Conservation (phyloP, 2,888 invertebrate genomes). For the Heliconius charithonia region DNA sequence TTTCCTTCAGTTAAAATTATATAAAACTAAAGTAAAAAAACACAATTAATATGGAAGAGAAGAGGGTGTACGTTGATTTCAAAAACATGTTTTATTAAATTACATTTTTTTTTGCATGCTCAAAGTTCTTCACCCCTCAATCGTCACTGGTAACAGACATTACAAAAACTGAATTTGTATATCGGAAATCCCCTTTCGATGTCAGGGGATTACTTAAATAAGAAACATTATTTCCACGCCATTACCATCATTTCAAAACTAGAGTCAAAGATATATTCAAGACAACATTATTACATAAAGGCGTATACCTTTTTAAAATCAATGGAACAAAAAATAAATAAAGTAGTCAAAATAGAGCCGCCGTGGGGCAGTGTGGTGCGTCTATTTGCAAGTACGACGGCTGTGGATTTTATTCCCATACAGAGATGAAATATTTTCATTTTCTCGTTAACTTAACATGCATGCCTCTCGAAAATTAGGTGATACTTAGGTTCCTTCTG, state of each 20-base stretch:
- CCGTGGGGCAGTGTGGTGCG: too few relatives aligned
- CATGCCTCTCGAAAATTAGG: too few relatives aligned
- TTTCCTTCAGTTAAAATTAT: neutral
- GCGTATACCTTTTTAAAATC: neutral
- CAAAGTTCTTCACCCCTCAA: constrained; percentile 43
- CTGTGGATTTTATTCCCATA: too few relatives aligned
- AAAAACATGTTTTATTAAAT: constrained; percentile 14
- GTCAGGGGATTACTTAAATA: constrained; percentile 50
- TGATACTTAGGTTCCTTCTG: too few relatives aligned
- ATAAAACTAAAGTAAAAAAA: neutral
- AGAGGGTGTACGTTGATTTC: neutral
- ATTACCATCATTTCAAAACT: constrained; percentile 37
- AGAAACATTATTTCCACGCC: constrained; percentile 49
- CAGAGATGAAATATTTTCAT: too few relatives aligned
- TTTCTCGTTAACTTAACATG: too few relatives aligned
- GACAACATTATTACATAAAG: neutral
- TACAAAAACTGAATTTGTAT: constrained; percentile 50
- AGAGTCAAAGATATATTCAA: neutral
- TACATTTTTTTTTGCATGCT: constrained; percentile 23
- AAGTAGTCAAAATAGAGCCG: too few relatives aligned
- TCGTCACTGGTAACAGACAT: constrained; percentile 46
- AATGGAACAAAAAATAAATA: neutral
- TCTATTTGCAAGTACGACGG: too few relatives aligned
- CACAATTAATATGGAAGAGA: neutral
- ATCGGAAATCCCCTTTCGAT: constrained; percentile 51